Conservation (phyloP, 1,140 invertebrate species). For the Chelonus insularis region DNA sequence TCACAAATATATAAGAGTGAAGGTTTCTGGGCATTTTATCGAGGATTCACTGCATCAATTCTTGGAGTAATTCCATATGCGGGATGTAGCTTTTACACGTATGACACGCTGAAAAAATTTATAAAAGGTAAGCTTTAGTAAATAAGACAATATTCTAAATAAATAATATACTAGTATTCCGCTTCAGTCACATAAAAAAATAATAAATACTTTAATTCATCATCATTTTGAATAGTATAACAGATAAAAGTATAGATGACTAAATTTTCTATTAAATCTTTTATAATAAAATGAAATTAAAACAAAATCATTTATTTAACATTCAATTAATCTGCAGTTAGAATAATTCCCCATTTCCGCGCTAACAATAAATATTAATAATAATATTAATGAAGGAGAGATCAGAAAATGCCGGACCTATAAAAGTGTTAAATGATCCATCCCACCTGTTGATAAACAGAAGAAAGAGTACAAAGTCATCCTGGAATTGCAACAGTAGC, state of each 20-base stretch:
- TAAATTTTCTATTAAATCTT: no score
- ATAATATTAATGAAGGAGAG: constrained; percentile 4
- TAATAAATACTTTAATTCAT: no score
- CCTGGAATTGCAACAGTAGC: constrained; percentile 60
- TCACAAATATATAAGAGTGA: constrained; percentile 78
- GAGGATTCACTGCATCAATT: constrained; percentile 88
- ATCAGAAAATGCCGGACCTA: neutral
- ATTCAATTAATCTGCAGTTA: no score
- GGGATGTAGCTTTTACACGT: constrained; percentile 96
- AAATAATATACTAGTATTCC: no score
- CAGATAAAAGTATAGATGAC: no score
- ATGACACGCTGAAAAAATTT: constrained; percentile 87
- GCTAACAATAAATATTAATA: no score
- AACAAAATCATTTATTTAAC: no score
- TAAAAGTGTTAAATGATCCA: constrained; percentile 15
- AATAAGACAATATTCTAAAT: no score
- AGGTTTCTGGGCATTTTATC: constrained; percentile 79
- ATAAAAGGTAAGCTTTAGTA: constrained; percentile 76
- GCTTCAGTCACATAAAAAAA: no score
- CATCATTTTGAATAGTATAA: no score
- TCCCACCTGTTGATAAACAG: constrained; percentile 38
- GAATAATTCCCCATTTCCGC: no score
- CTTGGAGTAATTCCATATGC: constrained; percentile 96
- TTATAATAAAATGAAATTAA: no score
- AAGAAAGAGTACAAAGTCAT: constrained; percentile 46